Conservation (phyloP, 2,797 vertebrate genomes). For the Lagorchestes hirsutus region DNA sequence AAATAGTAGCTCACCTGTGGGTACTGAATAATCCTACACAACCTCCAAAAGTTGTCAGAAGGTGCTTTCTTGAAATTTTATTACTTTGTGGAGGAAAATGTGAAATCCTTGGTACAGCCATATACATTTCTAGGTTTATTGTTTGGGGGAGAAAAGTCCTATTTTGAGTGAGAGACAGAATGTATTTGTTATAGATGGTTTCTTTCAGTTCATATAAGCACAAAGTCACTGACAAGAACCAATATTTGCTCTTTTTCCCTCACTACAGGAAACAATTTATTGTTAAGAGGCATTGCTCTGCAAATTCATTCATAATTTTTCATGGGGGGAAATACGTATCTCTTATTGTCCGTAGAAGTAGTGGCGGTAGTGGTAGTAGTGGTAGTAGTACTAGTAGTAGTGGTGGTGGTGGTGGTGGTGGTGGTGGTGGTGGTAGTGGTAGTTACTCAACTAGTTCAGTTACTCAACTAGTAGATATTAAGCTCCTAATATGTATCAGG, state of each 20-base stretch:
- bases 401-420: accelerated
- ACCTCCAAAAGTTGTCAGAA: slow-evolving; percentile 51
- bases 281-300: slow-evolving; percentile 48
- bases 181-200: slow-evolving; percentile 41
- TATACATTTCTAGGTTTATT: slow-evolving; percentile 22
- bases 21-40: slow-evolving; percentile 25
- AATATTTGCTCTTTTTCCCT: slow-evolving; percentile 66
- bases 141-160: slow-evolving; percentile 1
- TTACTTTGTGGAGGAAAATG: slow-evolving; percentile 42
- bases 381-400: background rate
- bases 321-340: background rate
- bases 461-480: background rate
- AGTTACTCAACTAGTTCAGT: background rate
- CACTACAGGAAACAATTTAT: slow-evolving; percentile 59
- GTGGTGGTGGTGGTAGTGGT: background rate
- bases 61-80: slow-evolving; percentile 56
- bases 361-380: background rate
- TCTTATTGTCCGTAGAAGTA: background rate
- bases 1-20: slow-evolving; percentile 46
- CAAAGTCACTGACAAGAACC: slow-evolving; percentile 49
- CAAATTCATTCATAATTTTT: slow-evolving; percentile 62
- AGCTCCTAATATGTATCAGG: background rate
- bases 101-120: slow-evolving; percentile 50
- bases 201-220: slow-evolving; percentile 42
- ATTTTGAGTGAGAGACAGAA: slow-evolving; percentile 52